Percentiles rank a stretch among this genome's conserved stretches.
Evolutionary conservation across 2,888 invertebrate species (phyloP).

Genomic region (Eustalomyia histrio): DNA sequence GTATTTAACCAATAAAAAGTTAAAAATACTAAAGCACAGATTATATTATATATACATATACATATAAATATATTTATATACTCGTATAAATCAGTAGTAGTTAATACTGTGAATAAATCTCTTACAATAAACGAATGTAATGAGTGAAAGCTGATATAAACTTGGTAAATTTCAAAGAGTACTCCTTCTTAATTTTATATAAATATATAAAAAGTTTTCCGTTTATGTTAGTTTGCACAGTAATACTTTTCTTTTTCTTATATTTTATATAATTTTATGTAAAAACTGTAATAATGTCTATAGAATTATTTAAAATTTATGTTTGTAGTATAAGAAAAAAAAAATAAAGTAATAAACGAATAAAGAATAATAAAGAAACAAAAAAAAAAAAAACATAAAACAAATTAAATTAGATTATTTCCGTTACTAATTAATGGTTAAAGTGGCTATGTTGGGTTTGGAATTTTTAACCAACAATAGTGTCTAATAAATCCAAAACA

Average conservation of each 20-base stretch:
- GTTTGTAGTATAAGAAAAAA: slow-evolving; percentile 13
- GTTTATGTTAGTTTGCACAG: not conserved
- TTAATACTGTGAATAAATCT: not conserved
- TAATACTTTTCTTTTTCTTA: not conserved
- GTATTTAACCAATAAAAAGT: not conserved
- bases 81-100: too few species aligned
- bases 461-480: not conserved
- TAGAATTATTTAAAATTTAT: slow-evolving; percentile 39
- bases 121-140: not conserved
- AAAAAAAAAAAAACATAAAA: slow-evolving; percentile 13
- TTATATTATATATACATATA: not conserved
- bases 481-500: too few species aligned
- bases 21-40: slow-evolving; percentile 7
- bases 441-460: not conserved
- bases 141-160: not conserved
- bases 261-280: not conserved
- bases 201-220: not conserved
- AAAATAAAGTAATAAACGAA: slow-evolving; percentile 31
- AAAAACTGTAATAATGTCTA: not conserved
- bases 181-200: too few species aligned
- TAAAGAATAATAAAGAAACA: too few species aligned
- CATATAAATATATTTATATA: too few species aligned
- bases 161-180: too few species aligned
- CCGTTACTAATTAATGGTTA: slow-evolving; percentile 40
- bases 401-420: slow-evolving; percentile 40